Evolutionary conservation across 2,113 vertebrate genomes (phyloP), one percentile per base, ranked within the genome.

Genomic region (Thalassoma bifasciatum): DNA sequence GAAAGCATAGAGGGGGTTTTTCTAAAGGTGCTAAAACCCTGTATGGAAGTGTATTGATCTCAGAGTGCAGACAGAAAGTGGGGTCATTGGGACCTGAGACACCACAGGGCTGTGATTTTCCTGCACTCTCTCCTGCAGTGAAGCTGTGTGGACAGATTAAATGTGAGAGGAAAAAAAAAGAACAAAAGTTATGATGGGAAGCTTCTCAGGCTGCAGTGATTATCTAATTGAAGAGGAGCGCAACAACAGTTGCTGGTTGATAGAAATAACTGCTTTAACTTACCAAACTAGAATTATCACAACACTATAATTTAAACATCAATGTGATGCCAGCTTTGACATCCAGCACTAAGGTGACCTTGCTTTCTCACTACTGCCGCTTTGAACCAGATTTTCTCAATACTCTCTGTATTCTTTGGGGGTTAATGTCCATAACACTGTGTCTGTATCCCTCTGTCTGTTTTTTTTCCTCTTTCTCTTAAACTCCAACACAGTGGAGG

Each of bases 1-100:
- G 9, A 66, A 75, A 75, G 65, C 68, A 63, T 56, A 9, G 47
- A 77, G 62, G 52, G 23, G 64, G 67, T 50, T 83, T 89, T 83
- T 72, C 73, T 64, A 76, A 88, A 16, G 68, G 76, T 77, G 63
- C 80, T 76, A 79, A 84, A 90, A 78, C 86, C 81, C 75, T 9
- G 73, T 75, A 62, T 74, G 83, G 73, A 57, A 65, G 54, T 53
- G 58, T 86, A 91, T 90, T 73, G 91, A 93, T 91, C 86, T 73
- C 21, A 6, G 57, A 58, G 68, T 58, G 22, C 77, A 44, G 54
- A 64, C 70, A 56, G 70, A 76, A 67, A 44, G 63, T 52, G 64
- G 52, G 62, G 67, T 85, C 53, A 81, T 36, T 71, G 82, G 53
- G 44, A 86, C 56, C 38, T 34, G 5, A 14, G 50, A 83, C 78